These are phyloP conservation scores for Chaetoderma sp. DNA, from an alignment of 2,888 invertebrate species.

Conservation along the genomic window DNA sequence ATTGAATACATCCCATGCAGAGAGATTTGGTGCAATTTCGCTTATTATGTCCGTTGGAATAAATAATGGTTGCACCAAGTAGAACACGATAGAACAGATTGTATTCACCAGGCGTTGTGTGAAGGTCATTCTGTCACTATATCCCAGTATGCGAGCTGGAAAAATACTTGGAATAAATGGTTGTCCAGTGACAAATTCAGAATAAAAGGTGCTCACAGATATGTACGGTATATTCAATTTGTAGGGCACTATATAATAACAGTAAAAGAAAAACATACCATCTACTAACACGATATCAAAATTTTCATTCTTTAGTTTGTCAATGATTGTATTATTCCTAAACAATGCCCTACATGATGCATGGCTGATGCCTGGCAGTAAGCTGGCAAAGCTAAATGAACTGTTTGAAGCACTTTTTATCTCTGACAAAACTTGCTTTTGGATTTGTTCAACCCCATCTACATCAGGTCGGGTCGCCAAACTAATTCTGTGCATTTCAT, in stretches of 20 bases:
- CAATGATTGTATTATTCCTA: not conserved
- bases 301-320: not conserved
- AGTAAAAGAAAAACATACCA: not conserved
- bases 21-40: constrained; percentile 31
- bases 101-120: constrained; percentile 1
- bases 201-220: constrained; percentile 4
- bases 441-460: too few relatives aligned
- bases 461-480: too few relatives aligned
- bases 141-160: constrained; percentile 1
- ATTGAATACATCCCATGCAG: constrained; percentile 3
- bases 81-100: not conserved
- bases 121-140: constrained; percentile 12
- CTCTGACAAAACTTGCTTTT: not conserved
- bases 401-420: not conserved
- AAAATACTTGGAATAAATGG: constrained; percentile 6
- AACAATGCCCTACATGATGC: too few relatives aligned
- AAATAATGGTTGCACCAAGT: constrained; percentile 13
- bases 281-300: constrained; percentile 34
- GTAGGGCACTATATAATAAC: constrained; percentile 19
- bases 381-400: not conserved
- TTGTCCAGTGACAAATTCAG: not conserved
- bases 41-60: constrained; percentile 27
- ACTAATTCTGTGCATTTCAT: too few relatives aligned
- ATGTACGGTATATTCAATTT: constrained; percentile 26
- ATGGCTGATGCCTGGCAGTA: not conserved